Conservation (phyloP, 2,888 invertebrate species). For the Acanthosepion lycidas region DNA sequence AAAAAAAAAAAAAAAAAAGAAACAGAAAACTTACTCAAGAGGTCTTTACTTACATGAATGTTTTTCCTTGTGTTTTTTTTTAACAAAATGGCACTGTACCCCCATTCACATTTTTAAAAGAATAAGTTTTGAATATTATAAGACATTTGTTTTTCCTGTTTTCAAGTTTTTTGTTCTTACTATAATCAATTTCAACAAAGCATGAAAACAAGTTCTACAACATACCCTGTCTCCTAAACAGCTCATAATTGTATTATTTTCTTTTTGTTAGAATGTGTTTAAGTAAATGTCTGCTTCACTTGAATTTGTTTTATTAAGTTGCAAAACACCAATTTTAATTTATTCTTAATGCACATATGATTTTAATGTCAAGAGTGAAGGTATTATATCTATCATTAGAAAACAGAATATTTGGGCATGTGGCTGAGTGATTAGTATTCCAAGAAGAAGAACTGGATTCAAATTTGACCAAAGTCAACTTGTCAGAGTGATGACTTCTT, state of each 20-base stretch:
- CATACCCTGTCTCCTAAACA: background rate
- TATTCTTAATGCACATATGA: too few species aligned
- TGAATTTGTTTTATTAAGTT: background rate
- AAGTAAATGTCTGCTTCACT: background rate
- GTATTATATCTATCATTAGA: too few species aligned
- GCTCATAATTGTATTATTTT: background rate
- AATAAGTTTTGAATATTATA: too few species aligned
- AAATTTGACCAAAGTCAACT: too few species aligned
- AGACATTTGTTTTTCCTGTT: too few species aligned
- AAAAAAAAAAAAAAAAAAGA: too few species aligned
- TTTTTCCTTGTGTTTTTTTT: background rate
- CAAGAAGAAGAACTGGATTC: too few species aligned
- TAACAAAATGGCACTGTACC: background rate
- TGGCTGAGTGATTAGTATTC: too few species aligned
- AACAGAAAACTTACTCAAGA: background rate
- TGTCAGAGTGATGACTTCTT: too few species aligned
- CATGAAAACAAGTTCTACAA: background rate
- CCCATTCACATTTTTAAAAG: background rate
- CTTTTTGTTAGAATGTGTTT: background rate
- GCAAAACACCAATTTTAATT: too few species aligned
- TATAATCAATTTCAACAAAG: background rate
- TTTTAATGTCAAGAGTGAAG: too few species aligned
- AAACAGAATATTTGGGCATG: too few species aligned
- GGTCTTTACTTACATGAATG: background rate
- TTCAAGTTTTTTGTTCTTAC: background rate